Base-by-base conservation (phyloP, 2,888 invertebrate species). In the Orthosia gracilis region DNA sequence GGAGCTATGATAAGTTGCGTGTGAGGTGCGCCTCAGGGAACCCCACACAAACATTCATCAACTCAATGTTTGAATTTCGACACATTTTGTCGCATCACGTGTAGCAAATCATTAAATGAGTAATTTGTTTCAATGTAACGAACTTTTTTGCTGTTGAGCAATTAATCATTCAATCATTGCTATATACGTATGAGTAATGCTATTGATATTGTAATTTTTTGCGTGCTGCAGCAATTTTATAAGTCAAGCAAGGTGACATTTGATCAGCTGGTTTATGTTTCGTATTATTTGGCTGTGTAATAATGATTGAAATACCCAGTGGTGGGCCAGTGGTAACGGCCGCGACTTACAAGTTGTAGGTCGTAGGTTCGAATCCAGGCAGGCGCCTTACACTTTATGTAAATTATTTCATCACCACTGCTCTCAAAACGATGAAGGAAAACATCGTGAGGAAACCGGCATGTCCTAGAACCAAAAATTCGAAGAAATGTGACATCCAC, bases 141-240 rank as follows among this genome's bases (percentile, higher is more conserved):
- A 7, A 47, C 26, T 17, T 71, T 59, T 74, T 52, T 73, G 50
- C 50, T 52, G 45, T 17, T 13, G 64, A 47, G 21, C n/a, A 54
- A 73, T 73, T 65, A 47, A 59, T 58, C 50, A 73, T 64, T 58
- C 15, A 18, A 45, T 50, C 18, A 58, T 47, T 73, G 18, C 7
- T 31, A 31, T 31, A 9, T 40, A 40, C 40, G 9, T 26, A 59
- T 65, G 74, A 58, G 45, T 74, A 74, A 59, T 21, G 18, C 17
- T 4, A 17, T 55, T 61, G n/a, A 23, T 47, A 47, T 23, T 63
- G 23, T 23, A 11, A 47, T 17, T 23, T 47, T 47, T 49, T 58
- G 18, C 45, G n/a, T 17, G 17, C 1, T 52, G 7, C 13, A 31
- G 18, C 13, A 21, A 18, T 17, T 18, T 15, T 58, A 13, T 13